Evolutionary conservation across 2,797 vertebrate genomes (phyloP).

Genomic region (Pristis pectinata): DNA sequence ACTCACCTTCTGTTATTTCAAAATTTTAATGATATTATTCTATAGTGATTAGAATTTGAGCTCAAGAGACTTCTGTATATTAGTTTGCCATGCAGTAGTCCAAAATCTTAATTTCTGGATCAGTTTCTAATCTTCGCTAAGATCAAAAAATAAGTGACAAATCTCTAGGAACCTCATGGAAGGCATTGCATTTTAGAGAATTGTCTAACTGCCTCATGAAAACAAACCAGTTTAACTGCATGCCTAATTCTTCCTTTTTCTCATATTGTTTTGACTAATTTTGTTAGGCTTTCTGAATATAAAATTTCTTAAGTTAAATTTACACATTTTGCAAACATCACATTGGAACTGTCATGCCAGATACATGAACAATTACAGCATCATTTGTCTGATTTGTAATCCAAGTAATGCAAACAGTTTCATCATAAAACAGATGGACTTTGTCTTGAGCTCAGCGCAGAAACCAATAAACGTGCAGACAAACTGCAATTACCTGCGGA

Average conservation of each 20-base stretch:
- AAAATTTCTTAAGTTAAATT: slow-evolving; percentile 25
- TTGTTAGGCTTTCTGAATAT: too few species aligned
- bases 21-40: background rate
- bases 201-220: background rate
- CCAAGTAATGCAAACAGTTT: slow-evolving; percentile 84
- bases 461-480: slow-evolving; percentile 98
- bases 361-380: slow-evolving; percentile 20
- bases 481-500: slow-evolving; percentile 99
- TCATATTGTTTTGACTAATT: slow-evolving; percentile 28
- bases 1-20: background rate
- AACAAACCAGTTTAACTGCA: background rate
- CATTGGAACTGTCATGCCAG: slow-evolving; percentile 27
- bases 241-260: background rate
- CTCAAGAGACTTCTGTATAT: background rate
- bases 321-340: slow-evolving; percentile 12
- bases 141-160: background rate
- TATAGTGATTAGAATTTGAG: background rate
- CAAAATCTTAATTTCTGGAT: background rate
- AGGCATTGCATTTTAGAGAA: background rate
- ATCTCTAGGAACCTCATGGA: background rate
- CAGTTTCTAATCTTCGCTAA: background rate
- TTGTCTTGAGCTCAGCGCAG: slow-evolving; percentile 79
- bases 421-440: slow-evolving; percentile 88
- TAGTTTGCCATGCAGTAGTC: background rate
- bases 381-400: slow-evolving; percentile 38